Percentiles rank a stretch among this genome's conserved stretches.
phyloP scores from a whole-genome alignment of 2,888 invertebrate species.

The Homarus gammarus region DNA sequence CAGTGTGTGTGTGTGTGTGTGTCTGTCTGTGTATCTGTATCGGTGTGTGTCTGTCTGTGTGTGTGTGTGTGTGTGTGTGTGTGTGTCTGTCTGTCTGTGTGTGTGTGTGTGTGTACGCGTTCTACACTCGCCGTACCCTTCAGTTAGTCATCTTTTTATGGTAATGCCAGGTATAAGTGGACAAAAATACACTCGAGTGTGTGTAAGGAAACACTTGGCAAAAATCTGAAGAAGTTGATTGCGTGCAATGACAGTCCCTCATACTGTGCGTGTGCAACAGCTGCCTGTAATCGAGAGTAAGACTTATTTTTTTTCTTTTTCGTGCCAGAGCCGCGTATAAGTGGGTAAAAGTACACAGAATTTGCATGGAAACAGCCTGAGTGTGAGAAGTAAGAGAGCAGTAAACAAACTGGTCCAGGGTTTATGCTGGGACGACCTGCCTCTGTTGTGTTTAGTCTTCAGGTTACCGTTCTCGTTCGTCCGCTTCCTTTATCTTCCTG shows the following conservation, averaged over 20 bases:
- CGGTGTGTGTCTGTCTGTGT: background rate
- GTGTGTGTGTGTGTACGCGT: too few relatives aligned
- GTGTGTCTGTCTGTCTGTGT: too few relatives aligned
- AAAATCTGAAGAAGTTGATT: background rate
- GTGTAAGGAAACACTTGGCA: too few relatives aligned
- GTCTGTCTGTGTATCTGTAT: background rate
- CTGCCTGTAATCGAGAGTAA: background rate
- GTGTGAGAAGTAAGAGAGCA: background rate
- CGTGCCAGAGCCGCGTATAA: background rate
- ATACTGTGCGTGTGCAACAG: background rate
- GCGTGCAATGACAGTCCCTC: background rate
- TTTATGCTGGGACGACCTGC: too few relatives aligned
- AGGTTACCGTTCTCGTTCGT: too few relatives aligned
- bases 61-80: too few relatives aligned
- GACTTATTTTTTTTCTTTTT: background rate
- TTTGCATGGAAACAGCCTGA: background rate
- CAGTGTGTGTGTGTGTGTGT: background rate
- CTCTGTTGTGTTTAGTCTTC: too few relatives aligned
- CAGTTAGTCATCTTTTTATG: too few relatives aligned
- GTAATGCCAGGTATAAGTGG: too few relatives aligned
- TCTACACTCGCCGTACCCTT: too few relatives aligned
- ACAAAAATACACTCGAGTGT: too few relatives aligned
- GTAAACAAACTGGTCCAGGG: background rate
- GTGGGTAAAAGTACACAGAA: conserved; percentile 1
- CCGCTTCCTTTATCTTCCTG: too few relatives aligned